phyloP scores from a whole-genome alignment of 64 coral and sea anemone genomes.

The Actinia equina region DNA sequence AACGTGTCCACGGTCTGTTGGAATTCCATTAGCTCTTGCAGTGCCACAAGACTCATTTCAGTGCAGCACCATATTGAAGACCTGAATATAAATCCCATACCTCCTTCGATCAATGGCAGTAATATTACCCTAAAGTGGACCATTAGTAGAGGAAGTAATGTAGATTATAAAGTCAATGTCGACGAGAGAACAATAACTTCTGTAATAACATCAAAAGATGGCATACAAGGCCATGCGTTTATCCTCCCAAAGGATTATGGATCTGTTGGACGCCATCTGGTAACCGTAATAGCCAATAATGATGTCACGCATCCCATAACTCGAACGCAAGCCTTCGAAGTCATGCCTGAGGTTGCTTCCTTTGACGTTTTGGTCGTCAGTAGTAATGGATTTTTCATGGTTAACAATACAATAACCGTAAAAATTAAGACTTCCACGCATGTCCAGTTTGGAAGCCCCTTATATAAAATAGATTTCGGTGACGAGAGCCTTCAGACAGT shows the following conservation, averaged over 20 bases:
- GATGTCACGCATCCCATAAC: background rate
- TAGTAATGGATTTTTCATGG: slow-evolving; percentile 7
- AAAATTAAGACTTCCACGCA: slow-evolving; percentile 21
- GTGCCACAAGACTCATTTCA: background rate
- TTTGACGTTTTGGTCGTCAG: slow-evolving; percentile 19
- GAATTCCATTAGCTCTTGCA: slow-evolving; percentile 38
- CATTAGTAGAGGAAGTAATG: slow-evolving; percentile 40
- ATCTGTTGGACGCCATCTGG: slow-evolving; percentile 30
- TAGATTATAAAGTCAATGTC: slow-evolving; percentile 35
- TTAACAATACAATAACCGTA: slow-evolving; percentile 49
- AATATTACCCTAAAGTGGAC: slow-evolving; percentile 38
- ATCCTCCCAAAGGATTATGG: slow-evolving; percentile 35
- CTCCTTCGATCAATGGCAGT: slow-evolving; percentile 33
- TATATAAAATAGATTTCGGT: slow-evolving; percentile 40
- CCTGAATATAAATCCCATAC: slow-evolving; percentile 29
- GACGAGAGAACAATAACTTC: background rate
- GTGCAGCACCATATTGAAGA: slow-evolving; percentile 52
- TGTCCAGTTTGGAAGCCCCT: background rate
- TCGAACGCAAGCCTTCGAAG: background rate
- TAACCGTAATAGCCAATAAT: slow-evolving; percentile 45
- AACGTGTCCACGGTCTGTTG: slow-evolving; percentile 15
- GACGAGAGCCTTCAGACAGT: slow-evolving; percentile 31
- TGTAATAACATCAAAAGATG: slow-evolving; percentile 17
- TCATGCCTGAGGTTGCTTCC: slow-evolving; percentile 32
- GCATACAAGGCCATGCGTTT: slow-evolving; percentile 4